These are phyloP conservation scores for Acleris sparsana DNA, from an alignment of 2,888 invertebrate species.

Conservation along the genomic window DNA sequence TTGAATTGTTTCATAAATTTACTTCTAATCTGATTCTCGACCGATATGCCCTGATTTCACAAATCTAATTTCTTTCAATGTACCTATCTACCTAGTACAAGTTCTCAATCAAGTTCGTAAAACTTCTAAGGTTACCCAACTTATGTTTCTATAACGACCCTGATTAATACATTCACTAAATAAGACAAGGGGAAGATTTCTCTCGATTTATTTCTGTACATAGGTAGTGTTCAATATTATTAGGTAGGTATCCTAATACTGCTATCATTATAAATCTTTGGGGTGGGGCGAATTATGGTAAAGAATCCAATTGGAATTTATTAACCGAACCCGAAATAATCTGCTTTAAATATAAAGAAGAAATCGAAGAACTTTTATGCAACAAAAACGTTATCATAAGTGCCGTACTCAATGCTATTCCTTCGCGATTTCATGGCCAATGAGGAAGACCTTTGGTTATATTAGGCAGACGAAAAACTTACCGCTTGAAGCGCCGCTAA, in stretches of 20 bases:
- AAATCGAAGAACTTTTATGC: slow-evolving; percentile 8
- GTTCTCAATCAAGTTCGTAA: slow-evolving; percentile 10
- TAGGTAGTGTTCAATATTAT: slow-evolving; percentile 38
- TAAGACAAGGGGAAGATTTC: slow-evolving; percentile 31
- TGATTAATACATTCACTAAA: slow-evolving; percentile 4
- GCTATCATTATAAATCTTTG: slow-evolving; percentile 65
- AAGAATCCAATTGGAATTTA: slow-evolving; percentile 50
- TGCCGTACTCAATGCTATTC: slow-evolving; percentile 59
- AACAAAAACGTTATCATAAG: slow-evolving; percentile 41
- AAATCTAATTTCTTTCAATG: slow-evolving; percentile 6
- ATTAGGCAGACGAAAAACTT: slow-evolving; percentile 76
- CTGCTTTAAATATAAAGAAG: slow-evolving; percentile 3
- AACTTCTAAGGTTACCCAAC: slow-evolving; percentile 19
- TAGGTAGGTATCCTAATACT: slow-evolving; percentile 66
- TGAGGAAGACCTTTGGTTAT: slow-evolving; percentile 69
- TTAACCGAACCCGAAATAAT: slow-evolving; percentile 27
- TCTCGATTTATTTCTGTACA: slow-evolving; percentile 53
- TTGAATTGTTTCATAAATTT: neutral
- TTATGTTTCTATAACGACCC: neutral
- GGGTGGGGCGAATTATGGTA: slow-evolving; percentile 75
- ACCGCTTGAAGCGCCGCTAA: slow-evolving; percentile 98
- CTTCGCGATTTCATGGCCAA: slow-evolving; percentile 74
- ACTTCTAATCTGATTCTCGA: neutral
- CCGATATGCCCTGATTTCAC: neutral
- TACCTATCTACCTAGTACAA: neutral